Percentiles rank a stretch among this genome's conserved stretches.
Evolutionary conservation across 2,797 vertebrate species (phyloP).

Genomic region (Sebastes miniatus): DNA sequence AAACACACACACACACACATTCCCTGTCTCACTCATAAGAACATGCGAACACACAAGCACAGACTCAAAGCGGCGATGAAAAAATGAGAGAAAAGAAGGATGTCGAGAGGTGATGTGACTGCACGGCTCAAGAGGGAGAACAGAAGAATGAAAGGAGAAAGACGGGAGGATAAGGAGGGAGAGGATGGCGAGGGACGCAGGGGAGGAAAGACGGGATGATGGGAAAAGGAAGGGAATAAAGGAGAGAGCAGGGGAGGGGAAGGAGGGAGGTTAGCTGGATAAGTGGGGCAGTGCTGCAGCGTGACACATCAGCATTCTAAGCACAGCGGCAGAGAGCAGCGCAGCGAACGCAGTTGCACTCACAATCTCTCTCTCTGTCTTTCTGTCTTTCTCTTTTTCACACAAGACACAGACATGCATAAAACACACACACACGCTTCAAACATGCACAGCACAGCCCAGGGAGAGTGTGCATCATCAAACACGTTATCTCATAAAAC

Average conservation of each 20-base stretch:
- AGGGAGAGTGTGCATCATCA: slow-evolving; percentile 18
- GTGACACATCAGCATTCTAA: slow-evolving; percentile 87
- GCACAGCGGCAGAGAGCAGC: slow-evolving; percentile 74
- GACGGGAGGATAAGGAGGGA: background rate
- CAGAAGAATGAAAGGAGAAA: background rate
- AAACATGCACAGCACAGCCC: slow-evolving; percentile 21
- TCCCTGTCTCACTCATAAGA: background rate
- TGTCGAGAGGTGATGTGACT: background rate
- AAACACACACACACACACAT: background rate
- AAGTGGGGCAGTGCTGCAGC: slow-evolving; percentile 85
- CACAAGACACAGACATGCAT: slow-evolving; percentile 12
- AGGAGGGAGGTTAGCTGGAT: slow-evolving; percentile 79
- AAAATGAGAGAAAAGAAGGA: slow-evolving; percentile 6
- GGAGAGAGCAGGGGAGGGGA: slow-evolving; percentile 5
- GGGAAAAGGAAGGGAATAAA: slow-evolving; percentile 26
- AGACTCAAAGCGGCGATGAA: slow-evolving; percentile 1
- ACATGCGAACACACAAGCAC: background rate
- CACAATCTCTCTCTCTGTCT: slow-evolving; percentile 40
- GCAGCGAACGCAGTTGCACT: slow-evolving; percentile 62
- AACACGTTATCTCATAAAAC: slow-evolving; percentile 35
- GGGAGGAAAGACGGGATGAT: background rate
- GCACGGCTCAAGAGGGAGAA: background rate
- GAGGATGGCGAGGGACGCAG: background rate
- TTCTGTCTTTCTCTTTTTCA: background rate
- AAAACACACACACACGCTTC: slow-evolving; percentile 2